Evolutionary conservation across 2,888 invertebrate species (phyloP), one percentile per base, ranked within the genome.

Genomic region (Tetragonisca angustula): DNA sequence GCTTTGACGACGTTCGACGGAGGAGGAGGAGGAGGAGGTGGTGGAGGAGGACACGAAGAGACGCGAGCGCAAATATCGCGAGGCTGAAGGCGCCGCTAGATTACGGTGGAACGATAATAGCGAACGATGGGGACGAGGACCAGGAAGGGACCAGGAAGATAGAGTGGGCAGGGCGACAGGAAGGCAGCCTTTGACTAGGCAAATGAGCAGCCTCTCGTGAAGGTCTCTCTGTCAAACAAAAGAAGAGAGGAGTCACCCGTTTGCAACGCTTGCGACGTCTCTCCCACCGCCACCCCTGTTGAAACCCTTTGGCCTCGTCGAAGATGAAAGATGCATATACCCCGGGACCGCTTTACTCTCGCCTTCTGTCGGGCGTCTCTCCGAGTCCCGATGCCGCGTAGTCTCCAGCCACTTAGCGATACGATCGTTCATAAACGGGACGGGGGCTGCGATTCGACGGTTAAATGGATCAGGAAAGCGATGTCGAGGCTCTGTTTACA

Each of bases 131-230:
- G 43, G 43, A 67, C 50, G 75, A 75, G 59, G 75, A 81, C 72
- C 77, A 74, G 71, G 83, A 78, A 59, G 52, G 24, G 73, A 71
- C 9, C 43, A 43, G 6, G 36, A 9, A 9, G 67, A 43, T 69
- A 52, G 64, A 67, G 64, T 64, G 61, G 61, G 9, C 21, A 68
- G 61, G 61, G 4, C n/a, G 67, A 72, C 67, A 82, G 80, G 79
- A 88, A 79, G 84, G 73, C 81, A 78, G 81, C 88, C 89, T 89
- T 89, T 89, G 89, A 89, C 87, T 89, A 89, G 84, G 89, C 88
- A 89, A 89, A 89, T 89, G 89, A 89, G 89, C 86, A 89, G 81
- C 84, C 84, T 80, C 85, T 85, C 79, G 71, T 73, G 68, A 68
- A 72, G 76, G 65, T 54, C 74, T 71, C 79, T 36, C 79, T 36